These are phyloP conservation scores for Centropristis striata DNA, from an alignment of 2,113 vertebrate genomes.

Conservation along the genomic window DNA sequence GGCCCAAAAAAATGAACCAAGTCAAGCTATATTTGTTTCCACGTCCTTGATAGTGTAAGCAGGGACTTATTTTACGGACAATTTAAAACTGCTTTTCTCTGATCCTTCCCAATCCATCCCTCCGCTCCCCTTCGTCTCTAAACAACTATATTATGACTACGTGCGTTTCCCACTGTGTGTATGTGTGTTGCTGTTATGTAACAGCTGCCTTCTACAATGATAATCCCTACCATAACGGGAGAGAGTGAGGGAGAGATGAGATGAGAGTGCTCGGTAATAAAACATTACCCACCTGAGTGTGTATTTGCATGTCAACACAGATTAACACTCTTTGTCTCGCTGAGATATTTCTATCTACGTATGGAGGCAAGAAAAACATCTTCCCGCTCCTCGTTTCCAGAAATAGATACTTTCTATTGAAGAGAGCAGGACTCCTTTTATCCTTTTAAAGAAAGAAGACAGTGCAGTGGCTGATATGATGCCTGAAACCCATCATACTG, in stretches of 20 bases:
- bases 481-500: neutral
- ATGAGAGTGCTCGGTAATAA: conserved; percentile 15
- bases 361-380: neutral
- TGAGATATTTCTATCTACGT: conserved; percentile 7
- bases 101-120: neutral
- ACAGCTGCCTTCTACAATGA: conserved; percentile 36
- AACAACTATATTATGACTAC: neutral
- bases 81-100: neutral
- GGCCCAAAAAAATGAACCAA: neutral
- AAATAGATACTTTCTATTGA: neutral
- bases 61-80: neutral
- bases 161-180: neutral
- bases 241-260: conserved; percentile 24
- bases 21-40: neutral
- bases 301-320: conserved; percentile 25
- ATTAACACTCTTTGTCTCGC: conserved; percentile 1
- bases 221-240: conserved; percentile 55
- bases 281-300: conserved; percentile 38
- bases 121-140: neutral
- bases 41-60: neutral
- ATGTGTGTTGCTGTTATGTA: conserved; percentile 49
- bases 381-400: neutral
- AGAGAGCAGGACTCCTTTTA: neutral
- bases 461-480: neutral
- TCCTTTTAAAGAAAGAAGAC: neutral